Conservation (phyloP, 2,113 vertebrate species). For the Leptobrachium ailaonicum region DNA sequence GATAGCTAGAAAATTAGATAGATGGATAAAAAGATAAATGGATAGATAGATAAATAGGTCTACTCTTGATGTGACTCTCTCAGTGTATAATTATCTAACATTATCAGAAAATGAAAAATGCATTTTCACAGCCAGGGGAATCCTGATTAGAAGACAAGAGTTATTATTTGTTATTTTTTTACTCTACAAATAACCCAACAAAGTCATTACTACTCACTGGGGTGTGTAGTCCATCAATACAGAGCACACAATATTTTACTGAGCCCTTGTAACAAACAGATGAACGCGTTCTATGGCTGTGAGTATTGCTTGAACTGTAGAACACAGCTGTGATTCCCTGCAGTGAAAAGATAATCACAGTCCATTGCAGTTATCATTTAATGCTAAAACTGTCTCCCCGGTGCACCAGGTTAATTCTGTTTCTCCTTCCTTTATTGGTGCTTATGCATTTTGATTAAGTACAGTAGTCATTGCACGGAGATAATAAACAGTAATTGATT, state of each 20-base stretch:
- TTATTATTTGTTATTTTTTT: slow-evolving; percentile 24
- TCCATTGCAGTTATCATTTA: slow-evolving; percentile 49
- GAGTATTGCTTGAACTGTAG: slow-evolving; percentile 33
- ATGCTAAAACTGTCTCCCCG: slow-evolving; percentile 26
- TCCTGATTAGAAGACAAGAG: slow-evolving; percentile 34
- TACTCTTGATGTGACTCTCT: neutral
- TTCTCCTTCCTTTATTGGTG: slow-evolving; percentile 42
- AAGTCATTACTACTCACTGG: slow-evolving; percentile 45
- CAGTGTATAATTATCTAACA: neutral
- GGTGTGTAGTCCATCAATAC: slow-evolving; percentile 32
- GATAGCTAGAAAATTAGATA: too few species aligned
- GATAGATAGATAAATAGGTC: neutral
- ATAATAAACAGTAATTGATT: slow-evolving; percentile 52
- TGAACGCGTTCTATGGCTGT: slow-evolving; percentile 29
- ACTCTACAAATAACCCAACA: neutral
- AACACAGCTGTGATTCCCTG: slow-evolving; percentile 40
- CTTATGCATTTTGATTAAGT: slow-evolving; percentile 51
- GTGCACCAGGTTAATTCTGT: slow-evolving; percentile 15
- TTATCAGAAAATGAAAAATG: slow-evolving; percentile 13
- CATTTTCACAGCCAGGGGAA: neutral
- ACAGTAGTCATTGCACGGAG: slow-evolving; percentile 11
- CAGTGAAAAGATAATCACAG: slow-evolving; percentile 41
- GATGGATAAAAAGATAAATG: too few species aligned
- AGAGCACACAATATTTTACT: slow-evolving; percentile 32
- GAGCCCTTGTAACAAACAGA: slow-evolving; percentile 35